phyloP scores from a whole-genome alignment of 2,888 invertebrate genomes.

The Aleiodes alternator region DNA sequence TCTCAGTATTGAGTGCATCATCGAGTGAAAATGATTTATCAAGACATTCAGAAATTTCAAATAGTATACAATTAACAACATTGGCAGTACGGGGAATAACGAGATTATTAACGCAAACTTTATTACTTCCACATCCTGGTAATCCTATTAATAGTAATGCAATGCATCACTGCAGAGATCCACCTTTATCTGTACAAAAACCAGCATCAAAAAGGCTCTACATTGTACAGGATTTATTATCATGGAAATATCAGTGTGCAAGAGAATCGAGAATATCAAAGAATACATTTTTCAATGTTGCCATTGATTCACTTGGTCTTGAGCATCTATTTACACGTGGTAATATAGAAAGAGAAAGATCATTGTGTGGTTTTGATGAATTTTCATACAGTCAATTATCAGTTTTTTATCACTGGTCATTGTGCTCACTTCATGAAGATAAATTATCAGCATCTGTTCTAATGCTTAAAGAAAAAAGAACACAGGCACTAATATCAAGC shows the following conservation, averaged over 20 bases:
- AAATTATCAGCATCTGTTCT: slow-evolving; percentile 68
- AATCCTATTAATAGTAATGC: slow-evolving; percentile 78
- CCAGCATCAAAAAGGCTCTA: slow-evolving; percentile 68
- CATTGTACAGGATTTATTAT: slow-evolving; percentile 69
- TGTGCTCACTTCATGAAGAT: slow-evolving; percentile 69
- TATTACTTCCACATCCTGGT: slow-evolving; percentile 80
- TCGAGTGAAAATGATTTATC: slow-evolving; percentile 75
- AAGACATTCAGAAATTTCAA: slow-evolving; percentile 71
- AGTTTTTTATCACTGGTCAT: slow-evolving; percentile 70
- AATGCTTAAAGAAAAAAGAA: slow-evolving; percentile 71
- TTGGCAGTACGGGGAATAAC: slow-evolving; percentile 83
- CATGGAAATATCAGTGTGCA: slow-evolving; percentile 69
- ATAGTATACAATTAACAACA: slow-evolving; percentile 78
- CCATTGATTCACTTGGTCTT: slow-evolving; percentile 57
- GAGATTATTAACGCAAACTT: slow-evolving; percentile 80
- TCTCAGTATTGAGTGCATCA: slow-evolving; percentile 85
- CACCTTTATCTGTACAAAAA: slow-evolving; percentile 68
- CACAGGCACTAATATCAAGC: slow-evolving; percentile 69
- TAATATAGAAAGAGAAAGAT: slow-evolving; percentile 68
- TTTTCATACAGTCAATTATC: slow-evolving; percentile 69
- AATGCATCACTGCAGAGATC: slow-evolving; percentile 80
- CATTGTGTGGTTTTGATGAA: slow-evolving; percentile 44
- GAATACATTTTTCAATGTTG: slow-evolving; percentile 36
- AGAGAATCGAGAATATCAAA: slow-evolving; percentile 50
- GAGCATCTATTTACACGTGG: slow-evolving; percentile 71